Evolutionary conservation across 2,113 vertebrate genomes (phyloP), one percentile per base, ranked within the genome.

Genomic region (Rhombomys opimus): DNA sequence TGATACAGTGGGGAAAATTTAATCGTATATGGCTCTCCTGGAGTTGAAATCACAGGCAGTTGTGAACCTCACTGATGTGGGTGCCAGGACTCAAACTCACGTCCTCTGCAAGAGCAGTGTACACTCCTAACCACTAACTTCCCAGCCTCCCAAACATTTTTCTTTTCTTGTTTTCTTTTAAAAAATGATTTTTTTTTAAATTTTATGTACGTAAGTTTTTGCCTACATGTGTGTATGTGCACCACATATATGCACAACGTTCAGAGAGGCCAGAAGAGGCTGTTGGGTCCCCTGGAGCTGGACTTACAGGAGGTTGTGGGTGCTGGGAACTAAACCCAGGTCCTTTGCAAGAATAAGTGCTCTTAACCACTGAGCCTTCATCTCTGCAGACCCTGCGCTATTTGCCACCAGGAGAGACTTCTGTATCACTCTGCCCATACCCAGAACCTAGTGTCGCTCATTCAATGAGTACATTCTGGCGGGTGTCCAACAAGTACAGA

Each of bases 401-500:
- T 63, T 93, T 95, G 73, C 91, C 86, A 84, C 38, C 67, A 27
- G 25, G n/a, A 25, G 5, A 70, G 93, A 78, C 18, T 95, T 93
- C 73, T 59, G 32, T 77, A 63, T 41, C 17, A 22, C 27, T 82
- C 46, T 9, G 80, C 57, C 30, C 67, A 27, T 20, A 65, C 35
- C 52, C 41, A 91, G 59, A 38, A 27, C 11, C 54, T 67, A 80
- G 22, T 22, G 59, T 0, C 90, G 41, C 75, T 38, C 59, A 61
- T 93, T 93, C 52, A 88, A 82, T 81, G 50, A 89, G 76, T 70
- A 82, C 12, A 84, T 94, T 90, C 54, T 78, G 87, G 86, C 61
- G 38, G 22, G 87, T 63, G 75, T 77, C 46, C 61, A 73, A 94
- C 90, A 94, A 41, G 30, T 68, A 95, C 22, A 95, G 35, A 38